Conservation (phyloP, 2,888 invertebrate species). For the Tetragnatha montana region DNA sequence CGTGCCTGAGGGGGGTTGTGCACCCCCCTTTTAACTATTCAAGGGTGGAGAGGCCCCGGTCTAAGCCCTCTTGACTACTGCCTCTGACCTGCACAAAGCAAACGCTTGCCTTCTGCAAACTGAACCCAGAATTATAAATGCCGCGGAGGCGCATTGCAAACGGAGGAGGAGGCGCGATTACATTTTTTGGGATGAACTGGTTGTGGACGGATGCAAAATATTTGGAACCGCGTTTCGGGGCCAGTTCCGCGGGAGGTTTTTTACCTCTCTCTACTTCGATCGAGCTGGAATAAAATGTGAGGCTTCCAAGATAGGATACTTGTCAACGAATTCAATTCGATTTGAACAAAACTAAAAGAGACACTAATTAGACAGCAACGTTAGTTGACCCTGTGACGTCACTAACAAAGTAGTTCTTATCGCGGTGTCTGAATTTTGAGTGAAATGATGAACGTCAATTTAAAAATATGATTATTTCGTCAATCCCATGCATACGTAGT, state of each 20-base stretch:
- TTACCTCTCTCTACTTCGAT: too few relatives aligned
- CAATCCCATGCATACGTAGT: too few relatives aligned
- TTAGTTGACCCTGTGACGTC: too few relatives aligned
- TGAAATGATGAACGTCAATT: too few relatives aligned
- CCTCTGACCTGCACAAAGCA: slow-evolving; percentile 53
- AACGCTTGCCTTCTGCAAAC: slow-evolving; percentile 61
- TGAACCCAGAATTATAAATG: slow-evolving; percentile 17
- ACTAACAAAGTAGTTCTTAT: too few relatives aligned
- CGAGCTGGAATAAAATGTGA: not conserved
- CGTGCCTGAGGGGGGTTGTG: not conserved
- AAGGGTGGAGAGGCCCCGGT: slow-evolving; percentile 8
- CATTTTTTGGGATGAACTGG: not conserved
- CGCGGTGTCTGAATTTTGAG: too few relatives aligned
- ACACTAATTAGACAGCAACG: too few relatives aligned
- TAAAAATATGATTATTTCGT: too few relatives aligned
- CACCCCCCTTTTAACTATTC: slow-evolving; percentile 11
- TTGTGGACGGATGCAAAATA: not conserved
- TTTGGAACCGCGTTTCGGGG: not conserved
- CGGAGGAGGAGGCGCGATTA: not conserved
- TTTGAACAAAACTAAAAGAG: too few relatives aligned
- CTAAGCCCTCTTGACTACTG: slow-evolving; percentile 68
- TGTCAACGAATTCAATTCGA: too few relatives aligned
- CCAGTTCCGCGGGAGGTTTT: not conserved
- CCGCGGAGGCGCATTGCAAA: not conserved
- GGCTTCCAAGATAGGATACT: too few relatives aligned